Evolutionary conservation across 2,797 vertebrate species (phyloP).

Genomic region (Eupleurogrammus muticus): DNA sequence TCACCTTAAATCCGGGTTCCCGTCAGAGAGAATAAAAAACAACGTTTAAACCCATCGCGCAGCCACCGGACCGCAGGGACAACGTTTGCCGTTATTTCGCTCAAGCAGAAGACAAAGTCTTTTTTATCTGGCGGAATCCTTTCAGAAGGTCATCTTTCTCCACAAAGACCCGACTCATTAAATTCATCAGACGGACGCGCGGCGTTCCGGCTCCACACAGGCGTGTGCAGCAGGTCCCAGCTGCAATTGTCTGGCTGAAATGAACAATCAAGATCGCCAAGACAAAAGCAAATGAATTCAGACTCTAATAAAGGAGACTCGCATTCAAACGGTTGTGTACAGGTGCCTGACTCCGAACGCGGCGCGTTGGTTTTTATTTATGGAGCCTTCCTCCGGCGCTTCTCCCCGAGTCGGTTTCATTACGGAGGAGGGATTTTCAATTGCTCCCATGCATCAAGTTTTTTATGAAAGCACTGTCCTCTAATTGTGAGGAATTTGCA

Average conservation of each 20-base stretch:
- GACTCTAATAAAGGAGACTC: conserved; percentile 26
- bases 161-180: conserved; percentile 60
- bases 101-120: conserved; percentile 33
- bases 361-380: conserved; percentile 31
- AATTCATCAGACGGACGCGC: conserved; percentile 44
- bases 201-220: conserved; percentile 13
- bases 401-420: conserved; percentile 38
- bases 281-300: conserved; percentile 43
- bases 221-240: conserved; percentile 11
- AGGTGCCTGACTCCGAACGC: conserved; percentile 16
- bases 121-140: conserved; percentile 59
- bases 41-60: too few relatives aligned
- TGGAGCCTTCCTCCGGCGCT: conserved; percentile 16
- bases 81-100: conserved; percentile 66
- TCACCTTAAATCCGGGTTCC: conserved; percentile 24
- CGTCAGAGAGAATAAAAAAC: too few relatives aligned
- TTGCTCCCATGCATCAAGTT: conserved; percentile 42
- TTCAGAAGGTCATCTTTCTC: conserved; percentile 66
- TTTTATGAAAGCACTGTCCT: conserved; percentile 45
- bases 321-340: conserved; percentile 21
- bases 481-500: conserved; percentile 36
- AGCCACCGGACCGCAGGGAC: conserved; percentile 20
- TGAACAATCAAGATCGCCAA: conserved; percentile 51
- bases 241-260: conserved; percentile 48
- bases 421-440: conserved; percentile 32